Base-by-base conservation (phyloP, 2,888 invertebrate species). In the Cryptocheilus praepositus region DNA sequence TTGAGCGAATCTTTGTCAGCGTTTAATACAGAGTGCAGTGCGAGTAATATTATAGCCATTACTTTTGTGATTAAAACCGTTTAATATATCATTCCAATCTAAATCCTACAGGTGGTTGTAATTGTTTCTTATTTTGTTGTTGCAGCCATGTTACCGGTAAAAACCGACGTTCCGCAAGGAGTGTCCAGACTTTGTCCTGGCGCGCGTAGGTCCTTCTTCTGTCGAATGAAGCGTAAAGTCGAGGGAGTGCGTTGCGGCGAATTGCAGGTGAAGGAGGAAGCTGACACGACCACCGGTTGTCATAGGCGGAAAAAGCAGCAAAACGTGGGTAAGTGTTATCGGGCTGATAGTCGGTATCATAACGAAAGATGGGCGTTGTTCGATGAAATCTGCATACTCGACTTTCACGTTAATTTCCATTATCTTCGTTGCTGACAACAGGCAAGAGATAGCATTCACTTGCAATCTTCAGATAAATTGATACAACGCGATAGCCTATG, bases 171-270 rank as follows among this genome's bases (percentile, higher is more conserved):
- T 66, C 94, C 95, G 5, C 93, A 94, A 74, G 94, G 93, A 43
- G 92, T 93, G 7, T 93, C 95, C 0, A 92, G 94, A 25, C 90
- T 97, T 11, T 95, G 96, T 86, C 95, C 97, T 0, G 98, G 98
- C 4, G 95, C 97, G 0, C 90, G 97, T 2, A 91, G 98, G 45
- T 97, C 97, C 0, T 98, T 98, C 89, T 96, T 96, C 89, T 98
- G 97, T 86, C 93, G 97, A 70, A 97, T 98, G 94, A 97, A 97
- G 88, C 93, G 94, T 81, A 95, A 95, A 87, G 87, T 91, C 13
- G 85, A 86, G 21, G 80, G 68, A 0, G 65, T 77, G 1, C 81
- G 81, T 15, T 80, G 80, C 66, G 73, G 71, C 5, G 89, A 87
- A 54, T 86, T 91, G 16, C 91, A 91, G 82, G 91, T 94, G 68